phyloP scores from a whole-genome alignment of 1,140 invertebrate genomes.

The Eueides isabella region DNA sequence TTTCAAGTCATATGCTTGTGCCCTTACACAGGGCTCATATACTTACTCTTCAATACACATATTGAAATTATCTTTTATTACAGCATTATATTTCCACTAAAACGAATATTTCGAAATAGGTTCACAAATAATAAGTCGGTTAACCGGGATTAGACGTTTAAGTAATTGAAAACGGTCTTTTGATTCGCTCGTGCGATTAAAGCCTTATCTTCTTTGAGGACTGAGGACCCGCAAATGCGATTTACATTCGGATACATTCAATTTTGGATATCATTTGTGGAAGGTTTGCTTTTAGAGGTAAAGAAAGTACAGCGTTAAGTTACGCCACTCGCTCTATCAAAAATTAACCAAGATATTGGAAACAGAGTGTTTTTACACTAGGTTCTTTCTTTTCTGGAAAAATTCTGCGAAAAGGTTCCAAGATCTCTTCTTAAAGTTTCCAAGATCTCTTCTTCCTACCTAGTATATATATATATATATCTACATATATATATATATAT shows the following conservation, averaged over 20 bases:
- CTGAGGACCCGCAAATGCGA: conserved; percentile 12
- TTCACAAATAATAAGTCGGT: conserved; percentile 17
- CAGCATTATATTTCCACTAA: not conserved
- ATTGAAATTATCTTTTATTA: not conserved
- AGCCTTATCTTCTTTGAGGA: conserved; percentile 17
- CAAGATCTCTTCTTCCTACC: too few species aligned
- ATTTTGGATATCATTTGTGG: not conserved
- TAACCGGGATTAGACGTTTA: conserved; percentile 13
- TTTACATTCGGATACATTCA: conserved; percentile 10
- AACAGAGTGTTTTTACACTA: too few species aligned
- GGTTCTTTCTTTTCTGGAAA: too few species aligned
- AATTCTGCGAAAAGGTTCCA: too few species aligned
- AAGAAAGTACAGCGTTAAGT: too few species aligned
- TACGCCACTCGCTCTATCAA: too few species aligned
- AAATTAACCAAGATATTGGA: too few species aligned
- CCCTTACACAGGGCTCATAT: not conserved
- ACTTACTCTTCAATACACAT: not conserved
- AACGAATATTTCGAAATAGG: not conserved
- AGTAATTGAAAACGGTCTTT: conserved; percentile 28
- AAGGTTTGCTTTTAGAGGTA: not conserved
- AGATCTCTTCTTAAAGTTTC: too few species aligned
- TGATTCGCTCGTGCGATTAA: conserved; percentile 18
- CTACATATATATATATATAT: too few species aligned
- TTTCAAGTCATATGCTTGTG: not conserved
- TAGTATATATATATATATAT: too few species aligned